Evolutionary conservation across 1,140 invertebrate genomes (phyloP).

Genomic region (Chironomus tepperi): DNA sequence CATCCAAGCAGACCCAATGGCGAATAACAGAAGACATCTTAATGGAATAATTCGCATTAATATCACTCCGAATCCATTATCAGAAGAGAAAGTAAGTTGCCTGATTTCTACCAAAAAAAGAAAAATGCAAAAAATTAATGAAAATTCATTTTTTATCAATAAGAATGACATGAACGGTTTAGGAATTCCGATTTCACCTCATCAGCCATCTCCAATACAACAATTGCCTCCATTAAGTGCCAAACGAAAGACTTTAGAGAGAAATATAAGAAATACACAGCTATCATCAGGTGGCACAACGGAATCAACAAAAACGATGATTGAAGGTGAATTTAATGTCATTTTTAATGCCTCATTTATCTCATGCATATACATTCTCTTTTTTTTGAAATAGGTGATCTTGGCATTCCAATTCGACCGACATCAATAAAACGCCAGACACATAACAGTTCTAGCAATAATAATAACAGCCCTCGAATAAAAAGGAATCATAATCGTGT

Average conservation of each 20-base stretch:
- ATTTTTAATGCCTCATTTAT: background rate
- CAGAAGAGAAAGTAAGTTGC: conserved; percentile 40
- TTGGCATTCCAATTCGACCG: background rate
- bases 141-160: conserved; percentile 3
- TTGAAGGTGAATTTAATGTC: background rate
- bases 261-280: conserved; percentile 31
- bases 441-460: background rate
- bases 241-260: conserved; percentile 33
- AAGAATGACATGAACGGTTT: conserved; percentile 4
- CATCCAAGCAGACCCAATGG: conserved; percentile 42
- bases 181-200: background rate
- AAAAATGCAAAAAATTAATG: background rate
- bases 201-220: background rate
- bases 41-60: conserved; percentile 57
- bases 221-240: conserved; percentile 31
- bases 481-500: background rate
- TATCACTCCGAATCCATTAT: conserved; percentile 60
- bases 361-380: background rate
- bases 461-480: background rate
- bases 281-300: background rate
- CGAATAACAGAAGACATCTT: conserved; percentile 39
- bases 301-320: conserved; percentile 17
- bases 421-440: background rate
- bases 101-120: background rate
- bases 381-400: background rate